A percentile compares a stretch with the other conserved stretches of the same genome.
Conservation (phyloP, 2,113 vertebrate genomes). For the Percina caprodes region DNA sequence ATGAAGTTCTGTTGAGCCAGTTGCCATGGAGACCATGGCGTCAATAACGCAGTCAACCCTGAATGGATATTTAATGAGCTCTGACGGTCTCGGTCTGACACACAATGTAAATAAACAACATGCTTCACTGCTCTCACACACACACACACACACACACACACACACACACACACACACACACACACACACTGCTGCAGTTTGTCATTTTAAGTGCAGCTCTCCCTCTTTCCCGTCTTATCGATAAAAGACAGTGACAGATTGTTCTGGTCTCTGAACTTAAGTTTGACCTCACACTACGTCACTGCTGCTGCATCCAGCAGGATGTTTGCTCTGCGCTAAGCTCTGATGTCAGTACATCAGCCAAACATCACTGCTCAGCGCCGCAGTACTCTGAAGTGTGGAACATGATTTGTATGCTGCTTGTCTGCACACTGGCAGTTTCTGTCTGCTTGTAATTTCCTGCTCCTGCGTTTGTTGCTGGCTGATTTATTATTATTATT, state of each 20-base stretch:
- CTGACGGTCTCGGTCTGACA: constrained; percentile 65
- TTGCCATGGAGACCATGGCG: constrained; percentile 69
- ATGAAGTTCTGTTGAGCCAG: constrained; percentile 72
- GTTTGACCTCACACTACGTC: constrained; percentile 61
- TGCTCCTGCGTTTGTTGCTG: background rate
- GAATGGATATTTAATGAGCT: constrained; percentile 66
- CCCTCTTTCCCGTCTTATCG: constrained; percentile 5
- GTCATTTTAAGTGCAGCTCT: constrained; percentile 14
- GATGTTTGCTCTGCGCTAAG: constrained; percentile 52
- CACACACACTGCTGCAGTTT: constrained; percentile 11
- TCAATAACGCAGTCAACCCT: constrained; percentile 32
- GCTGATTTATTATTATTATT: constrained; percentile 14
- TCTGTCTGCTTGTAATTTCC: constrained; percentile 5
- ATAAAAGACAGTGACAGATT: constrained; percentile 41
- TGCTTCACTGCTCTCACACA: constrained; percentile 25
- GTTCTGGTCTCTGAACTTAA: constrained; percentile 37
- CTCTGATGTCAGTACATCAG: constrained; percentile 64
- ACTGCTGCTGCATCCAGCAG: constrained; percentile 53
- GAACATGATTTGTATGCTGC: constrained; percentile 44
- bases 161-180: constrained; percentile 21
- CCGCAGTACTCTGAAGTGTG: constrained; percentile 24
- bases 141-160: constrained; percentile 22
- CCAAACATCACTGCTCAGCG: constrained; percentile 43
- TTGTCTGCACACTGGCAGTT: constrained; percentile 12
- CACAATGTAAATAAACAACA: constrained; percentile 60